Evolutionary conservation across 2,888 invertebrate species (phyloP).

Genomic region (Orthosia cruda): DNA sequence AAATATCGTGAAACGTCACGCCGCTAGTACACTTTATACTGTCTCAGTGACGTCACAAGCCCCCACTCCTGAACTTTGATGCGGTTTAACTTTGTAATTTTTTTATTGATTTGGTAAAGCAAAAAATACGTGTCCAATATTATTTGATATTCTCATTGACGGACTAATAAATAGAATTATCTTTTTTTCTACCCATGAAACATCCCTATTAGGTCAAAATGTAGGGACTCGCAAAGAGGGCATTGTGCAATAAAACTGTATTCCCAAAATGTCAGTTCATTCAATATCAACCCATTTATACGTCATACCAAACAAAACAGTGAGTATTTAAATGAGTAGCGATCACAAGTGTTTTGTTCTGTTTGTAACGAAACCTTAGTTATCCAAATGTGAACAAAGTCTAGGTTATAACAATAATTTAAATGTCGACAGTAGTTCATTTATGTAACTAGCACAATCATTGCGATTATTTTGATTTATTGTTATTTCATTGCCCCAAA

Average conservation of each 20-base stretch:
- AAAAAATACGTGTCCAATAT: too few relatives aligned
- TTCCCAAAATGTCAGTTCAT: background rate
- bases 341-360: slow-evolving; percentile 20
- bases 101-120: too few relatives aligned
- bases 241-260: background rate
- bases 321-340: slow-evolving; percentile 8
- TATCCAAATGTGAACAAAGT: slow-evolving; percentile 20
- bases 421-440: slow-evolving; percentile 1
- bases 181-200: too few relatives aligned
- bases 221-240: background rate
- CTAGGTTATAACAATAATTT: slow-evolving; percentile 30
- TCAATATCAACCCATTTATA: too few relatives aligned
- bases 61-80: too few relatives aligned
- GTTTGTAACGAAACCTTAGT: slow-evolving; percentile 2
- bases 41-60: too few relatives aligned
- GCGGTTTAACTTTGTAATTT: too few relatives aligned
- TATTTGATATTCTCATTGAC: too few relatives aligned
- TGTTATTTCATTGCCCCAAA: slow-evolving; percentile 41
- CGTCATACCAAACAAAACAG: background rate
- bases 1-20: too few relatives aligned
- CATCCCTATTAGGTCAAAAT: background rate
- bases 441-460: slow-evolving; percentile 48
- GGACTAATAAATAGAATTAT: too few relatives aligned
- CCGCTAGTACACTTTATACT: too few relatives aligned
- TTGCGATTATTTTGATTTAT: slow-evolving; percentile 51